Evolutionary conservation across 2,113 vertebrate genomes (phyloP).

Genomic region (Blennius ocellaris): DNA sequence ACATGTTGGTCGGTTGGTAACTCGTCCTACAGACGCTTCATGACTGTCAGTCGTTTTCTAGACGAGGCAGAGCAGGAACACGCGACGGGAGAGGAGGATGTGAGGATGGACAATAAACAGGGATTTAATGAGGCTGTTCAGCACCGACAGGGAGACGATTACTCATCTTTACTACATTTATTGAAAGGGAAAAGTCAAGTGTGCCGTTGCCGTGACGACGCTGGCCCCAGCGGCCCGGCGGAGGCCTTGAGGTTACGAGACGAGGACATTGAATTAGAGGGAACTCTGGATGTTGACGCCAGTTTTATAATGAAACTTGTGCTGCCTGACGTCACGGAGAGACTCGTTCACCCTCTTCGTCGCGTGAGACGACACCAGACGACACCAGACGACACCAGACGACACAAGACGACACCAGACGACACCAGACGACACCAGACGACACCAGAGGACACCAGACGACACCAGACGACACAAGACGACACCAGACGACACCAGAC

Average conservation of each 20-base stretch:
- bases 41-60: constrained; percentile 26
- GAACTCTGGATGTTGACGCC: constrained; percentile 31
- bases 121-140: constrained; percentile 45
- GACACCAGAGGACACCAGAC: too few species aligned
- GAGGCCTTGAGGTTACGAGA: constrained; percentile 29
- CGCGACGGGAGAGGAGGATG: background rate
- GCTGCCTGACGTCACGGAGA: background rate
- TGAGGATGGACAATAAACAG: constrained; percentile 9
- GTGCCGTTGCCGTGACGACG: constrained; percentile 58
- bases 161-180: constrained; percentile 28
- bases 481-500: too few species aligned
- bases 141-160: background rate
- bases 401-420: too few species aligned
- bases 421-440: too few species aligned
- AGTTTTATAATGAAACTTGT: constrained; percentile 7
- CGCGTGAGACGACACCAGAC: background rate
- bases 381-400: too few species aligned
- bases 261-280: constrained; percentile 32
- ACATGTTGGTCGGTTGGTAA: too few species aligned
- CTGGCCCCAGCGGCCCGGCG: background rate
- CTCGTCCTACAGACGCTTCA: too few species aligned
- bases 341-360: background rate
- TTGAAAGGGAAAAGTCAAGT: background rate
- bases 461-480: too few species aligned
- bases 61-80: constrained; percentile 30